Conservation (phyloP, 2,113 vertebrate species). For the Ophthalmolycus amberensis region DNA sequence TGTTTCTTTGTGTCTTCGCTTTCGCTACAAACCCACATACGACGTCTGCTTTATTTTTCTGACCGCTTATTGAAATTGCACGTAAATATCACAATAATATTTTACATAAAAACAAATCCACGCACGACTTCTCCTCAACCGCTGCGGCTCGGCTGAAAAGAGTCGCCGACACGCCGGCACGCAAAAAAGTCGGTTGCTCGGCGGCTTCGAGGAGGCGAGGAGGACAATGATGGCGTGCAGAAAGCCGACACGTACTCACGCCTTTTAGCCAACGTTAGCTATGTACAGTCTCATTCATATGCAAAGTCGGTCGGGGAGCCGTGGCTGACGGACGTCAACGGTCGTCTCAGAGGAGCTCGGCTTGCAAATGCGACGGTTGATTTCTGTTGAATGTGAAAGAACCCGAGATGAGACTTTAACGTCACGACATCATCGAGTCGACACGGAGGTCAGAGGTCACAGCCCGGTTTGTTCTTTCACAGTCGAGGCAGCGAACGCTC, state of each 20-base stretch:
- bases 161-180: conserved; percentile 67
- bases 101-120: conserved; percentile 86
- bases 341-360: not conserved
- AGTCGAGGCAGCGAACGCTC: not conserved
- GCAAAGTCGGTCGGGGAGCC: conserved; percentile 44
- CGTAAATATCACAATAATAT: conserved; percentile 60
- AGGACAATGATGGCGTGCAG: conserved; percentile 62
- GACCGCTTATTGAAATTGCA: conserved; percentile 79
- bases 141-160: conserved; percentile 58
- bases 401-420: not conserved
- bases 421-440: not conserved
- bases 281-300: conserved; percentile 59
- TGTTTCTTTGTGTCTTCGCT: conserved; percentile 58
- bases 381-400: conserved; percentile 37
- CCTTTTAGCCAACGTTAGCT: conserved; percentile 43
- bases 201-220: conserved; percentile 6
- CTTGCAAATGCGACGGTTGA: conserved; percentile 53
- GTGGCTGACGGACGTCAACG: not conserved
- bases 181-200: conserved; percentile 69
- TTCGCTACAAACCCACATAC: conserved; percentile 35
- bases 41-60: conserved; percentile 54
- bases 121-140: conserved; percentile 50
- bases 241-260: not conserved
- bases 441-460: not conserved
- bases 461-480: not conserved